These are phyloP conservation scores for Callosobruchus maculatus DNA, from an alignment of 2,888 invertebrate genomes.

Conservation along the genomic window DNA sequence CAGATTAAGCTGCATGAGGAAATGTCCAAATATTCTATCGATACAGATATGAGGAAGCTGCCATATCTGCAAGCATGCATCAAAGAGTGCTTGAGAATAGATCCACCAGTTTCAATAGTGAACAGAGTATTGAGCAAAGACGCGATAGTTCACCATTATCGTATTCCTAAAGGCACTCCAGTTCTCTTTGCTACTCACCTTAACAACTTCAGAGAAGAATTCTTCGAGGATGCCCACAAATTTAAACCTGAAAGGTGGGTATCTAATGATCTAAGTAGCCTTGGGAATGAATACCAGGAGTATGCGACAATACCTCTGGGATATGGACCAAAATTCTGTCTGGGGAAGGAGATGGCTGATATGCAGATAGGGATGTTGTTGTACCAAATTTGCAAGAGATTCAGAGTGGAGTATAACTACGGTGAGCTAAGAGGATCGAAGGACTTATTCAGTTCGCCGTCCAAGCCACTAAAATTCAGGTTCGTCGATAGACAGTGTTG, in stretches of 20 bases:
- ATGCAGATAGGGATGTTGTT: conserved; percentile 57
- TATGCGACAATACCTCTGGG: conserved; percentile 65
- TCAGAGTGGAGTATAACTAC: conserved; percentile 64
- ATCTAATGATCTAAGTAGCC: conserved; percentile 24
- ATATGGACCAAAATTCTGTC: conserved; percentile 59
- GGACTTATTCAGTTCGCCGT: conserved; percentile 58
- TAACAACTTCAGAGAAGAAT: conserved; percentile 58
- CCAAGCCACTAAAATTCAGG: conserved; percentile 60
- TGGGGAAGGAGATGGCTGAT: conserved; percentile 61
- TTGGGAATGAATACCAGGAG: conserved; percentile 41
- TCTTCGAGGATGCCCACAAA: conserved; percentile 61
- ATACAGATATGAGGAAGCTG: conserved; percentile 37
- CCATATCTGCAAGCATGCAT: conserved; percentile 63
- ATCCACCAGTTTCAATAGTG: conserved; percentile 63
- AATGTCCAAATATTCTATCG: conserved; percentile 42
- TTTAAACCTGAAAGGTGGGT: conserved; percentile 65
- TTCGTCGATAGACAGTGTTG: conserved; percentile 55
- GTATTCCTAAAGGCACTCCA: conserved; percentile 55
- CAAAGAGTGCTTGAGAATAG: conserved; percentile 61
- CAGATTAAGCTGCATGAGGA: conserved; percentile 64
- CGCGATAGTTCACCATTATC: conserved; percentile 59
- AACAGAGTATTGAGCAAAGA: conserved; percentile 59
- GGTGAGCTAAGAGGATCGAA: conserved; percentile 59
- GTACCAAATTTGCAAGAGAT: conserved; percentile 58
- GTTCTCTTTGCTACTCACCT: conserved; percentile 65